Evolutionary conservation across 2,888 invertebrate species (phyloP), one percentile per base, ranked within the genome.

Genomic region (Trichacis sp.): DNA sequence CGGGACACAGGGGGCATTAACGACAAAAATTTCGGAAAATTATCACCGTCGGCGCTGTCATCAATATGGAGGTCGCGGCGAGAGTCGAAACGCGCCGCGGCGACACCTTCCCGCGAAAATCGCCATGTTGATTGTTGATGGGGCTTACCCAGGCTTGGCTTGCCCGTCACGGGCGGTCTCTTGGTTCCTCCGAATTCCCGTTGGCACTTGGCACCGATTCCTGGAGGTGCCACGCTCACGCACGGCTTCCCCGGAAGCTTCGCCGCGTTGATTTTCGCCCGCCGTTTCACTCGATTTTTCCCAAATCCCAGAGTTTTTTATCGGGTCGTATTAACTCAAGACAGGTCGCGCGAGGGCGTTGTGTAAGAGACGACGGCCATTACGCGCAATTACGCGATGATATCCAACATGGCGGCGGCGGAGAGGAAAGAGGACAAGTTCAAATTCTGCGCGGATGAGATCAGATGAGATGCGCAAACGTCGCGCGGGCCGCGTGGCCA

Each of bases 31-130:
- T 88, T 88, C 88, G 84, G 84, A 86, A 87, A 88, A 88, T 89
- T 88, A 88, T 88, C 89, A 89, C 88, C 85, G 88, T 87, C 87
- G 88, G 89, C 89, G 89, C 89, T 89, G 89, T 87, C 88, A 88
- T 88, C 88, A 88, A 88, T 85, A 87, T 87, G 87, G 86, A 85
- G 85, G 81, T 79, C 80, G 78, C 76, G 69, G 71, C 69, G 69
- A 68, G 73, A 70, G 67, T 70, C 74, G 56, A 71, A 11, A 36
- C 68, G 55, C 72, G 69, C 70, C 61, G 68, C 62, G 66, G 59
- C 65, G 73, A 12, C 38, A 40, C 52, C 42, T 45, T 72, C 64
- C 64, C 59, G 62, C 59, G 40, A 24, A n/a, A 5, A 29, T 47
- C 20, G n/a, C 42, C 24, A 19, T 46, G 47, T 45, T 47, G n/a